These are phyloP conservation scores for Engystomops pustulosus DNA, from an alignment of 2,113 vertebrate species.

Conservation along the genomic window DNA sequence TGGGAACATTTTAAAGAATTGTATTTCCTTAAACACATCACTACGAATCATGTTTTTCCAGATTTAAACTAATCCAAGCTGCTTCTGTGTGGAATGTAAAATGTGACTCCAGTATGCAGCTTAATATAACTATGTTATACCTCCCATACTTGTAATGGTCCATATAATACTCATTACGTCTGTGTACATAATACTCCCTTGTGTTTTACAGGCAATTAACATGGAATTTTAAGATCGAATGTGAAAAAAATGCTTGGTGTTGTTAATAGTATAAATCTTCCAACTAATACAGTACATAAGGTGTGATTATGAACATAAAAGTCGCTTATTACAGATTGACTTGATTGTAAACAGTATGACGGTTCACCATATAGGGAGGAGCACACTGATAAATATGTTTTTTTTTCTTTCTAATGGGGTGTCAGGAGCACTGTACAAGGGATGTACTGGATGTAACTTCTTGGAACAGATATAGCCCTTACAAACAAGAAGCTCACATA, in stretches of 20 bases:
- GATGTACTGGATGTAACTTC: no score
- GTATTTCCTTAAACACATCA: not conserved
- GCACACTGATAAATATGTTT: no score
- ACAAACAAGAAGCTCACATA: no score
- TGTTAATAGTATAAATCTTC: not conserved
- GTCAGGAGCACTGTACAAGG: no score
- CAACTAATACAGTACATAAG: not conserved
- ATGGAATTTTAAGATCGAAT: not conserved
- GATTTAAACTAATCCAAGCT: conserved; percentile 12
- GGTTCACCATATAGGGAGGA: no score
- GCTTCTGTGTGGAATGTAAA: conserved; percentile 5
- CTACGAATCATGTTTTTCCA: not conserved
- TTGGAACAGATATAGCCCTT: no score
- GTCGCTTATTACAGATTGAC: no score
- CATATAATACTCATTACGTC: not conserved
- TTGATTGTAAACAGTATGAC: no score
- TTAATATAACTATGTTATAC: not conserved
- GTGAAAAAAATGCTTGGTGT: not conserved
- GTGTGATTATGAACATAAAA: not conserved
- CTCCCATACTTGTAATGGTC: not conserved
- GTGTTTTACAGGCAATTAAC: conserved; percentile 11
- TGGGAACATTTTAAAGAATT: conserved; percentile 12
- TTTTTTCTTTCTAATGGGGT: no score
- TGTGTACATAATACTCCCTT: not conserved
- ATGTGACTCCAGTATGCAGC: not conserved